phyloP scores from a whole-genome alignment of 2,113 vertebrate genomes.

The Antechinus flavipes region DNA sequence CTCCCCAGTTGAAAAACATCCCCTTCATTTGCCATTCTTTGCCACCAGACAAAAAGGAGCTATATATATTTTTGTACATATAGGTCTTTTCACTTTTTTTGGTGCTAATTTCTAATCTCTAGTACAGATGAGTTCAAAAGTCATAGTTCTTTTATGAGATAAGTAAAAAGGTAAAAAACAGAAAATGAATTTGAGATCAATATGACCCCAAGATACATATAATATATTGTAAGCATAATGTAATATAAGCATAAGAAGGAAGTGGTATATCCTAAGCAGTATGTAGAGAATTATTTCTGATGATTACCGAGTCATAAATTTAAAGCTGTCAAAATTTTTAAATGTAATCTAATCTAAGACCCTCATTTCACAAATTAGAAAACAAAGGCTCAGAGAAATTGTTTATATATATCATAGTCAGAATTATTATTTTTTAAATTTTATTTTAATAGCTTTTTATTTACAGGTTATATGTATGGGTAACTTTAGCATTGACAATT shows the following conservation, averaged over 20 bases:
- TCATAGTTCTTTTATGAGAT: not conserved
- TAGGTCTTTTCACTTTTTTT: not conserved
- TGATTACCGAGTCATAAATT: not conserved
- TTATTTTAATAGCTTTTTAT: too few species aligned
- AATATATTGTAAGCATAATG: too few species aligned
- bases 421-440: not conserved
- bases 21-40: not conserved
- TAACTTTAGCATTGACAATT: too few species aligned
- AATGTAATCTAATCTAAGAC: not conserved
- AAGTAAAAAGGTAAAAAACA: not conserved
- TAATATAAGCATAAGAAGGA: too few species aligned
- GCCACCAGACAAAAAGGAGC: not conserved
- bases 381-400: too few species aligned
- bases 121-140: not conserved
- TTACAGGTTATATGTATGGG: too few species aligned
- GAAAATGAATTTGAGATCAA: not conserved
- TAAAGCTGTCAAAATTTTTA: not conserved
- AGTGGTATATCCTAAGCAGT: not conserved
- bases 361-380: too few species aligned
- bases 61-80: not conserved
- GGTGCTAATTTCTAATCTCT: not conserved
- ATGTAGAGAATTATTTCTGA: not conserved
- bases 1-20: not conserved
- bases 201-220: too few species aligned
- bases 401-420: not conserved